These are phyloP conservation scores for Brachylomia viminalis DNA, from an alignment of 2,888 invertebrate genomes.

Conservation along the genomic window DNA sequence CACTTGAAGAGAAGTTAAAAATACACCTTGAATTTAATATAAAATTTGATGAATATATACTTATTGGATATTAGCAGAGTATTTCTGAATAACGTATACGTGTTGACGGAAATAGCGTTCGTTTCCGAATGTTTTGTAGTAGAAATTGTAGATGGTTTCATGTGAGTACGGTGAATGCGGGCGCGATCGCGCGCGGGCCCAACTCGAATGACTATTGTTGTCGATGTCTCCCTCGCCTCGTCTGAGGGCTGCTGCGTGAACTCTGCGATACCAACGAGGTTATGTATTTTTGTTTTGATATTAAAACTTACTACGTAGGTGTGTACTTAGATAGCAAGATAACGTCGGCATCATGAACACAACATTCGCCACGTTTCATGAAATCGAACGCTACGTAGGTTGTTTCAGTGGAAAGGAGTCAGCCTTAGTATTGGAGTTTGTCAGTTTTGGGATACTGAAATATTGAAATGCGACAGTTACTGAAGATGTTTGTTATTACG, in stretches of 20 bases:
- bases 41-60: slow-evolving; percentile 29
- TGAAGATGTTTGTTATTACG: not conserved
- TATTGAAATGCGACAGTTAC: not conserved
- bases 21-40: slow-evolving; percentile 53
- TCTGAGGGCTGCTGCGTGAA: slow-evolving; percentile 61
- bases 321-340: slow-evolving; percentile 4
- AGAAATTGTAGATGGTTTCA: slow-evolving; percentile 15
- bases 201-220: slow-evolving; percentile 65
- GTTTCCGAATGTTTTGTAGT: slow-evolving; percentile 44
- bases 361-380: not conserved
- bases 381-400: not conserved
- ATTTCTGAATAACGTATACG: slow-evolving; percentile 38
- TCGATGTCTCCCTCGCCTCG: slow-evolving; percentile 63
- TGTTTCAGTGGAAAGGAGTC: not conserved
- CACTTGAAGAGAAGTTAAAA: slow-evolving; percentile 63
- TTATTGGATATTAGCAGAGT: slow-evolving; percentile 13
- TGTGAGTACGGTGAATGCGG: slow-evolving; percentile 41
- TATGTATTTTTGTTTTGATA: slow-evolving; percentile 47
- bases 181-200: slow-evolving; percentile 58
- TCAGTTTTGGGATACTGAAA: not conserved
- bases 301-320: slow-evolving; percentile 19
- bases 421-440: not conserved
- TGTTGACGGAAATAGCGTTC: slow-evolving; percentile 53
- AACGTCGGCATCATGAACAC: slow-evolving; percentile 1
- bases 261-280: slow-evolving; percentile 30